A percentile compares a stretch with the other conserved stretches of the same genome.
Conservation (phyloP, 2,797 vertebrate species). For the Buphagus erythrorhynchus region DNA sequence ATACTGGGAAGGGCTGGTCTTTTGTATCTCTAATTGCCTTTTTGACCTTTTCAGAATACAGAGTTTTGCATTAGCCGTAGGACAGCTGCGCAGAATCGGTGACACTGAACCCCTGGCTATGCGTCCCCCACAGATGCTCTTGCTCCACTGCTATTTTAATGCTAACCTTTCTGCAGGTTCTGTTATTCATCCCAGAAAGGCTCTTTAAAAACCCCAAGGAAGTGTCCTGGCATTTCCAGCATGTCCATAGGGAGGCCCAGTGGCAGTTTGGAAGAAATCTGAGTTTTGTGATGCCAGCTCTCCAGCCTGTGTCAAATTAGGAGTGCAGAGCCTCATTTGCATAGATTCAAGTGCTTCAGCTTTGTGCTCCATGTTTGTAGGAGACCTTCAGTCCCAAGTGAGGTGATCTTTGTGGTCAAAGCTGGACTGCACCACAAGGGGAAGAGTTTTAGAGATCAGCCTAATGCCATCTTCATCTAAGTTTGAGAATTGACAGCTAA, state of each 20-base stretch:
- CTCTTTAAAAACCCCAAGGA: background rate
- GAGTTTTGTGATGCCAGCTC: background rate
- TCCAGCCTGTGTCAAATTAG: background rate
- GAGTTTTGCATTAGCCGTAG: background rate
- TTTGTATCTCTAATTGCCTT: conserved; percentile 65
- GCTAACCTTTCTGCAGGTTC: conserved; percentile 46
- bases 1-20: background rate
- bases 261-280: background rate
- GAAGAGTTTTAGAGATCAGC: background rate
- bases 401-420: background rate
- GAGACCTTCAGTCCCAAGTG: background rate
- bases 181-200: background rate
- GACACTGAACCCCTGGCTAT: background rate
- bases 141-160: conserved; percentile 24
- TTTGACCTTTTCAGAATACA: conserved; percentile 51
- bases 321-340: background rate
- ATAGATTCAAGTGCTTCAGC: background rate
- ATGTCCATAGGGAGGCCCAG: background rate
- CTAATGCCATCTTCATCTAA: accelerated
- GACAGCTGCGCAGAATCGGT: background rate
- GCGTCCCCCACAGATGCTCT: background rate
- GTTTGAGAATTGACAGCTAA: background rate
- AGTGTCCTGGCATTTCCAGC: conserved; percentile 7
- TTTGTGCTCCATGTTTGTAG: accelerated
- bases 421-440: background rate